Evolutionary conservation across 1,140 invertebrate genomes (phyloP).

Genomic region (Physella acuta): DNA sequence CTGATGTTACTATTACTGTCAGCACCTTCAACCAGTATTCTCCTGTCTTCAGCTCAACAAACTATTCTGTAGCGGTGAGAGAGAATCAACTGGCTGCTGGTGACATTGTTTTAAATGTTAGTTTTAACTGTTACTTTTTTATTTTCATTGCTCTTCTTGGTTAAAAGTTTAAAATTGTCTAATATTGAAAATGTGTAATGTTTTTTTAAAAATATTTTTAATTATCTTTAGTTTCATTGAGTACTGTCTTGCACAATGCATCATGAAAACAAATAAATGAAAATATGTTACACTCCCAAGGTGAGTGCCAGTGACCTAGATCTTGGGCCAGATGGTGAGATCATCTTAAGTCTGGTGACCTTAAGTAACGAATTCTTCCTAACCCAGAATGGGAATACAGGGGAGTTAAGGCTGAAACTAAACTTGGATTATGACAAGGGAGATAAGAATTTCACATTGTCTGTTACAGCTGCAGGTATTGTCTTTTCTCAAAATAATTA

Average conservation of each 20-base stretch:
- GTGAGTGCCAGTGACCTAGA: not conserved
- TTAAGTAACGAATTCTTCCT: not conserved
- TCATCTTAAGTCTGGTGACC: not conserved
- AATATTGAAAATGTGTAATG: not conserved
- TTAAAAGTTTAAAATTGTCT: not conserved
- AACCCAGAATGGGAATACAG: not conserved
- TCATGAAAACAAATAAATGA: not conserved
- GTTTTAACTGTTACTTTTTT: not conserved
- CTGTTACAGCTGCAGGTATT: not conserved
- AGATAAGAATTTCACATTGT: not conserved
- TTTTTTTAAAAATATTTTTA: not conserved
- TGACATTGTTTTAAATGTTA: constrained; percentile 1
- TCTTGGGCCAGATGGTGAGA: not conserved
- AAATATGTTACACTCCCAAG: not conserved
- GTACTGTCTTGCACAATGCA: not conserved
- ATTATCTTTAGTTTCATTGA: not conserved
- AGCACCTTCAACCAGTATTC: not conserved
- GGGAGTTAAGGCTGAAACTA: not conserved
- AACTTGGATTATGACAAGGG: not conserved
- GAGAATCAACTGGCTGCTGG: not conserved
- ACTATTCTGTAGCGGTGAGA: not conserved
- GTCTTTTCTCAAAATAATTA: no score
- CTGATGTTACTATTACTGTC: not conserved
- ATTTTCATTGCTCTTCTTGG: not conserved
- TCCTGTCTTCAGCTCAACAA: not conserved